Percentiles rank a stretch among this genome's conserved stretches.
Evolutionary conservation across 2,113 vertebrate genomes (phyloP).

Genomic region (Danionella cerebrum): DNA sequence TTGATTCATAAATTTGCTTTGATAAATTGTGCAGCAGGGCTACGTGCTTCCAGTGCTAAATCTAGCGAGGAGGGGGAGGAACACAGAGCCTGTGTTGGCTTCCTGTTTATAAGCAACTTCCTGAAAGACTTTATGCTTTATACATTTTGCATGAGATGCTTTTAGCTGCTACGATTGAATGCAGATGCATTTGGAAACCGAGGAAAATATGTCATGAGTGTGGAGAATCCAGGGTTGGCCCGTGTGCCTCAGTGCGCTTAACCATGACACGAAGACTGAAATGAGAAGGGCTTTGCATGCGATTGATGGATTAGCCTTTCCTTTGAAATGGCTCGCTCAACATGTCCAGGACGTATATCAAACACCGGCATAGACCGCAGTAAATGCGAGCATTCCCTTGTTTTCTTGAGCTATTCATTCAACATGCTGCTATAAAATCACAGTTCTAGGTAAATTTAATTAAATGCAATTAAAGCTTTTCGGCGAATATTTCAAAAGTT

Average conservation of each 20-base stretch:
- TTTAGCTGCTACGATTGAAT: conserved; percentile 13
- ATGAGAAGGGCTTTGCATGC: neutral
- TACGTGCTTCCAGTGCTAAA: conserved; percentile 22
- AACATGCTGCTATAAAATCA: neutral
- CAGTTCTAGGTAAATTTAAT: too few relatives aligned
- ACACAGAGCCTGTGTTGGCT: conserved; percentile 5
- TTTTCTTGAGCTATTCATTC: neutral
- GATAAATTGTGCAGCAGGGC: conserved; percentile 32
- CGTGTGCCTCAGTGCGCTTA: neutral
- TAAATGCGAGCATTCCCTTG: neutral
- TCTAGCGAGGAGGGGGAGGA: conserved; percentile 21
- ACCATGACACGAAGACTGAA: neutral
- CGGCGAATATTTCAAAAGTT: neutral
- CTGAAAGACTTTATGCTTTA: conserved; percentile 19
- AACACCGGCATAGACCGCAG: too few relatives aligned
- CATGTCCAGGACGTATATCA: conserved; percentile 1
- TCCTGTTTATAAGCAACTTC: conserved; percentile 36
- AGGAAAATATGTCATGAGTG: neutral
- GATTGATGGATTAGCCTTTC: conserved; percentile 6
- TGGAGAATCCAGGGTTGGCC: neutral
- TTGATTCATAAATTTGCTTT: conserved; percentile 40
- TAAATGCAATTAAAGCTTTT: neutral
- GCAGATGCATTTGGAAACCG: neutral
- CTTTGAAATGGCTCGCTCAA: neutral
- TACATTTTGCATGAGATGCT: conserved; percentile 35